Evolutionary conservation across 2,888 invertebrate species (phyloP).

Genomic region (Prostheceraeus crozeri): DNA sequence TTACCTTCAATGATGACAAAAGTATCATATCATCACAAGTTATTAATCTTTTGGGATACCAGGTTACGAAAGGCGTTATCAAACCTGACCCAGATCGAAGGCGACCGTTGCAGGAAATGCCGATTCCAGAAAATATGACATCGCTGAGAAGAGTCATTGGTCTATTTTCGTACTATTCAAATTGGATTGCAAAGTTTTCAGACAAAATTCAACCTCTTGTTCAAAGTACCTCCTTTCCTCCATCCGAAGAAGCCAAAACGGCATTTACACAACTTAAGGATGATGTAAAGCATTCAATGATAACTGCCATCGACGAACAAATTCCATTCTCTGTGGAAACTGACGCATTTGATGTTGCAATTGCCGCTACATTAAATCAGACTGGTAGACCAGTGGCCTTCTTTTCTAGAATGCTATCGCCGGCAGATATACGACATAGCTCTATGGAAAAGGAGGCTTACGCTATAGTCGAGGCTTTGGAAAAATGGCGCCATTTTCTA

Average conservation of each 20-base stretch:
- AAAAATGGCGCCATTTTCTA: constrained; percentile 38
- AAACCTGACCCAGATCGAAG: constrained; percentile 11
- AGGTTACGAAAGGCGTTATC: constrained; percentile 21
- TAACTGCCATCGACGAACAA: too few species aligned
- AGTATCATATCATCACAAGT: neutral
- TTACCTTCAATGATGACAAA: constrained; percentile 24
- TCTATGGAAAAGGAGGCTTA: constrained; percentile 39
- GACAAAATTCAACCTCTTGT: constrained; percentile 17
- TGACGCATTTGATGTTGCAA: constrained; percentile 14
- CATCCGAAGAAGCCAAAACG: neutral
- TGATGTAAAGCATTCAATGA: neutral
- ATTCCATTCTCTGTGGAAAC: constrained; percentile 23
- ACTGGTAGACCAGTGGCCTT: constrained; percentile 28
- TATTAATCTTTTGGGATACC: constrained; percentile 26
- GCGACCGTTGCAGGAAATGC: constrained; percentile 1
- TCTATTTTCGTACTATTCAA: constrained; percentile 19
- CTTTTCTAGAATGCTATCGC: constrained; percentile 33
- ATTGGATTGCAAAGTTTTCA: constrained; percentile 1
- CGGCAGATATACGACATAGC: constrained; percentile 28
- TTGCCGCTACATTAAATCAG: constrained; percentile 30
- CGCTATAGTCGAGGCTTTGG: constrained; percentile 39
- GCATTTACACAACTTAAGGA: neutral
- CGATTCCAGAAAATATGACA: neutral
- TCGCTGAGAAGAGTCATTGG: constrained; percentile 18
- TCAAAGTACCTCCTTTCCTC: constrained; percentile 2